Evolutionary conservation across 2,797 vertebrate species (phyloP).

Genomic region (Sardinella longiceps): DNA sequence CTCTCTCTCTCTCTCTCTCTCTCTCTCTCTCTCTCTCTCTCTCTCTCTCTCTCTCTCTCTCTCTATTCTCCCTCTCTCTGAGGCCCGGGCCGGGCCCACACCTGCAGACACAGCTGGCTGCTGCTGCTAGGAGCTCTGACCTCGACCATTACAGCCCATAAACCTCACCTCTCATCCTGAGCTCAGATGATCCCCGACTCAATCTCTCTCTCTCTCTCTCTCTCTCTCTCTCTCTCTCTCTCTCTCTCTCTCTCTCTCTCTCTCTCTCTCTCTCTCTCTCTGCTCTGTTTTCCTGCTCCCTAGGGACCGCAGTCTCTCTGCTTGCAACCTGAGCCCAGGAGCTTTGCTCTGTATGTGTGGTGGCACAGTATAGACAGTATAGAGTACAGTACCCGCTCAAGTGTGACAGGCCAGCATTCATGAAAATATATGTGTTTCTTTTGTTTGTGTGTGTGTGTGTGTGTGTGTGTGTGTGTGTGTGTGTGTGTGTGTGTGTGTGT

Average conservation of each 20-base stretch:
- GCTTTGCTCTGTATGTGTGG: not conserved
- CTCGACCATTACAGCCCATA: slow-evolving; percentile 36
- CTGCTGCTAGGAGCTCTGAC: slow-evolving; percentile 17
- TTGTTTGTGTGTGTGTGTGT: not conserved
- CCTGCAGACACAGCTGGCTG: slow-evolving; percentile 45
- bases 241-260: not conserved
- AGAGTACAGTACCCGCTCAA: no score
- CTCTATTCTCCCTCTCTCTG: not conserved
- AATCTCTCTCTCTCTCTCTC: not conserved
- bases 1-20: not conserved
- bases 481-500: not conserved
- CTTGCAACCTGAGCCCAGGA: not conserved
- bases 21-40: not conserved
- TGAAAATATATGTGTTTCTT: not conserved
- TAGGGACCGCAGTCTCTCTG: not conserved
- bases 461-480: not conserved
- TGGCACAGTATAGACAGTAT: not conserved
- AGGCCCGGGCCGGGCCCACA: slow-evolving; percentile 33
- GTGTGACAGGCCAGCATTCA: no score
- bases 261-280: not conserved
- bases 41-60: not conserved
- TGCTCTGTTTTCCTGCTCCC: not conserved
- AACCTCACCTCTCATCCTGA: slow-evolving; percentile 38
- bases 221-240: not conserved
- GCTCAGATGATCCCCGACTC: slow-evolving; percentile 31